These are phyloP conservation scores for Pygoscelis adeliae DNA, from an alignment of 2,113 vertebrate species.

Conservation along the genomic window DNA sequence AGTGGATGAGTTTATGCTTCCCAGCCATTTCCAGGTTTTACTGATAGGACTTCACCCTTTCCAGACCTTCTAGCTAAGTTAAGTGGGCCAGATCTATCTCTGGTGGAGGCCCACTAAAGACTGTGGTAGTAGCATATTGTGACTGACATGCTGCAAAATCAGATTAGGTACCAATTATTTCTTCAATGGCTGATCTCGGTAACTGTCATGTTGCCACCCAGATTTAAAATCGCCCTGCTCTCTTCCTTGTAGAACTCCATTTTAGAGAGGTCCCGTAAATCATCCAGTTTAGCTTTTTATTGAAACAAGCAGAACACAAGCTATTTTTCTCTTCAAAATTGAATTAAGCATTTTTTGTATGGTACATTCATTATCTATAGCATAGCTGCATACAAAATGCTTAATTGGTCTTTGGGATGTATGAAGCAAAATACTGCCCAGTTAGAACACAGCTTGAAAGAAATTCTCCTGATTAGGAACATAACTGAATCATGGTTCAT, in stretches of 20 bases:
- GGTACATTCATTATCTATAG: not conserved
- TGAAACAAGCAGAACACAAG: not conserved
- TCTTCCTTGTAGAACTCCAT: not conserved
- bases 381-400: slow-evolving; percentile 1
- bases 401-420: slow-evolving; percentile 45
- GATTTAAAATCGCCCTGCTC: not conserved
- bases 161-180: slow-evolving; percentile 4
- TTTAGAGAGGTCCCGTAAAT: not conserved
- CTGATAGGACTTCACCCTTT: not conserved
- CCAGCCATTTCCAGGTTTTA: not conserved
- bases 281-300: not conserved
- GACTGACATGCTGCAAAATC: slow-evolving; percentile 11
- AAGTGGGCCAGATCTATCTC: not conserved
- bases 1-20: not conserved
- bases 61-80: not conserved
- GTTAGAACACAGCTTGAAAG: slow-evolving; percentile 34
- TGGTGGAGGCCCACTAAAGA: not conserved
- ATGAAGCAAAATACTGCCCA: slow-evolving; percentile 37
- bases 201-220: not conserved
- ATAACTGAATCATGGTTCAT: slow-evolving; percentile 67
- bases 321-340: not conserved
- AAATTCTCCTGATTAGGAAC: slow-evolving; percentile 60
- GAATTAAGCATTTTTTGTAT: not conserved
- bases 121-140: not conserved
- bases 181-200: not conserved